Conservation (phyloP, 2,797 vertebrate species). For the Malurus leucopterus region DNA sequence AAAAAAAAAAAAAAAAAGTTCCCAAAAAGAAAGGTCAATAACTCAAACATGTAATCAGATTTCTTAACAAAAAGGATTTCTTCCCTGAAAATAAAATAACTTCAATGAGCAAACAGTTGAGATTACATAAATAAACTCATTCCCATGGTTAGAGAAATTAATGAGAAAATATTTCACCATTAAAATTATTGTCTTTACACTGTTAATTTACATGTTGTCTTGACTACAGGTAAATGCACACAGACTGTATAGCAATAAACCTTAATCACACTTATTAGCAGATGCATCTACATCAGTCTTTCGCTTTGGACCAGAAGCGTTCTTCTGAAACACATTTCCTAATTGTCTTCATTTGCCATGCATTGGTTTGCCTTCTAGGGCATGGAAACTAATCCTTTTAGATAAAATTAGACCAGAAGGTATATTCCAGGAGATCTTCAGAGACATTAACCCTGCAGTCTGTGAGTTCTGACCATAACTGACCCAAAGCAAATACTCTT, state of each 20-base stretch:
- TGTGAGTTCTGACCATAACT: background rate
- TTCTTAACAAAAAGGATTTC: constrained; percentile 61
- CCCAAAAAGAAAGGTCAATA: constrained; percentile 62
- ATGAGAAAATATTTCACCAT: background rate
- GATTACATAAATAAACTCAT: constrained; percentile 28
- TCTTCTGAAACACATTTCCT: background rate
- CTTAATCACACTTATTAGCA: background rate
- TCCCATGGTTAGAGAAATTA: background rate
- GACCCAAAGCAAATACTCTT: background rate
- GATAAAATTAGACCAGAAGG: background rate
- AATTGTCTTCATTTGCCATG: background rate
- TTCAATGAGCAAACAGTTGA: constrained; percentile 3
- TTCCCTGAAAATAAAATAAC: constrained; percentile 52
- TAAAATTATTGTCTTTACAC: background rate
- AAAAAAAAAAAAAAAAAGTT: background rate
- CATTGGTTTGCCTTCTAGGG: background rate
- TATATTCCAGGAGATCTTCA: background rate
- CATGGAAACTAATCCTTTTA: background rate
- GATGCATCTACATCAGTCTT: background rate
- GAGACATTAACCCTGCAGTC: background rate
- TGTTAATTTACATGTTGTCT: background rate
- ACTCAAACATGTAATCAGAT: constrained; percentile 76
- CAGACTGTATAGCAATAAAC: background rate
- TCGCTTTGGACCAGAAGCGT: background rate
- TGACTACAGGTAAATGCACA: background rate